Evolutionary conservation across 1,140 invertebrate genomes (phyloP).

Genomic region (Bombus picipes): DNA sequence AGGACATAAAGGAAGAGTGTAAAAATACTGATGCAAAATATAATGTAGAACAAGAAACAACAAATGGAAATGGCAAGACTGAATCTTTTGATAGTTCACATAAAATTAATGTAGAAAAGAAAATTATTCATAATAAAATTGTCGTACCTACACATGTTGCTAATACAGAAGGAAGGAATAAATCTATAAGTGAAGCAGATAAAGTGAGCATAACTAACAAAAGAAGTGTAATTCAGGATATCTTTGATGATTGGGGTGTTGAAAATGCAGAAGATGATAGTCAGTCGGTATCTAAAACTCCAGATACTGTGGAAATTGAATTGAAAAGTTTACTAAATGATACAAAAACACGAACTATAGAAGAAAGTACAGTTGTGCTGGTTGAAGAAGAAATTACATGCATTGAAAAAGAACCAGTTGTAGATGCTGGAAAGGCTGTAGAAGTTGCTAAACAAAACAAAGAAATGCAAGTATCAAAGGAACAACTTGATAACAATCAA

Average conservation of each 20-base stretch:
- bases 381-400: constrained; percentile 56
- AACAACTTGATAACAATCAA: constrained; percentile 40
- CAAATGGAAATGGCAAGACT: constrained; percentile 2
- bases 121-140: background rate
- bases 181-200: constrained; percentile 2
- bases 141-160: background rate
- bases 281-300: constrained; percentile 51
- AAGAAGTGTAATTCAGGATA: constrained; percentile 79
- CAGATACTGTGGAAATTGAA: constrained; percentile 78
- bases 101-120: background rate
- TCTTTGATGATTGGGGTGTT: constrained; percentile 81
- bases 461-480: background rate
- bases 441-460: constrained; percentile 27
- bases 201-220: constrained; percentile 61
- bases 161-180: background rate
- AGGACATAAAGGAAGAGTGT: background rate
- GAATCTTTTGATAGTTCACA: constrained; percentile 18
- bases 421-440: constrained; percentile 36
- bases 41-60: background rate
- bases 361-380: constrained; percentile 45
- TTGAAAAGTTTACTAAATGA: constrained; percentile 79
- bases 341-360: constrained; percentile 54
- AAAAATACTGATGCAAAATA: background rate
- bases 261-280: constrained; percentile 77
- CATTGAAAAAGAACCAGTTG: background rate